A percentile compares a stretch with the other conserved stretches of the same genome.
Evolutionary conservation across 2,888 invertebrate species (phyloP).

Genomic region (Oscheius sp.): DNA sequence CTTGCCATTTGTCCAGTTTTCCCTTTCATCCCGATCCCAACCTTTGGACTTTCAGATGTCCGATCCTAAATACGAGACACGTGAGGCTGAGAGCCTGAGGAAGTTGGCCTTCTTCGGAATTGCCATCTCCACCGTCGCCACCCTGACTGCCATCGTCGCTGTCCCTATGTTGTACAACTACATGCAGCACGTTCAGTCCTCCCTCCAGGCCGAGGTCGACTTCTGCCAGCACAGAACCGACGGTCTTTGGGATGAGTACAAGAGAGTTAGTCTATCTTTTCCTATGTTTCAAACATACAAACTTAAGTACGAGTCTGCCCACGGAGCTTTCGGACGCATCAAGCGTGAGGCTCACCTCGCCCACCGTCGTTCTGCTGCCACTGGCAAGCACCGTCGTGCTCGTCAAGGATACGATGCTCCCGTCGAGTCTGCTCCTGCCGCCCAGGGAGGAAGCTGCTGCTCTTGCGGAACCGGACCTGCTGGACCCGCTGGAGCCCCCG

Average conservation of each 20-base stretch:
- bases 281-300: not conserved
- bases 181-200: slow-evolving; percentile 63
- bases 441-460: slow-evolving; percentile 58
- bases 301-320: slow-evolving; percentile 47
- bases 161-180: slow-evolving; percentile 66
- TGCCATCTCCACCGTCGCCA: slow-evolving; percentile 62
- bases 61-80: slow-evolving; percentile 50
- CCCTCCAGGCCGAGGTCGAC: slow-evolving; percentile 58
- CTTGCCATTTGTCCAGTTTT: not conserved
- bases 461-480: slow-evolving; percentile 60
- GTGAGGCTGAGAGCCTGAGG: slow-evolving; percentile 53
- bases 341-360: slow-evolving; percentile 55
- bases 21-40: not conserved
- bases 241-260: slow-evolving; percentile 62
- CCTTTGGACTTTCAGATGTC: slow-evolving; percentile 41
- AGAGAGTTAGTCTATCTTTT: slow-evolving; percentile 41
- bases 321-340: slow-evolving; percentile 63
- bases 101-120: slow-evolving; percentile 59
- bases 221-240: slow-evolving; percentile 61
- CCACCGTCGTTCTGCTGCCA: slow-evolving; percentile 7
- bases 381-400: slow-evolving; percentile 6
- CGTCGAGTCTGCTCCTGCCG: slow-evolving; percentile 41
- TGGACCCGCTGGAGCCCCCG: slow-evolving; percentile 63
- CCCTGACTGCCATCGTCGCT: slow-evolving; percentile 59
- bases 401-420: slow-evolving; percentile 45